Percentiles rank a stretch among this genome's conserved stretches.
Conservation (phyloP, 2,113 vertebrate genomes). For the Pygoscelis adeliae region DNA sequence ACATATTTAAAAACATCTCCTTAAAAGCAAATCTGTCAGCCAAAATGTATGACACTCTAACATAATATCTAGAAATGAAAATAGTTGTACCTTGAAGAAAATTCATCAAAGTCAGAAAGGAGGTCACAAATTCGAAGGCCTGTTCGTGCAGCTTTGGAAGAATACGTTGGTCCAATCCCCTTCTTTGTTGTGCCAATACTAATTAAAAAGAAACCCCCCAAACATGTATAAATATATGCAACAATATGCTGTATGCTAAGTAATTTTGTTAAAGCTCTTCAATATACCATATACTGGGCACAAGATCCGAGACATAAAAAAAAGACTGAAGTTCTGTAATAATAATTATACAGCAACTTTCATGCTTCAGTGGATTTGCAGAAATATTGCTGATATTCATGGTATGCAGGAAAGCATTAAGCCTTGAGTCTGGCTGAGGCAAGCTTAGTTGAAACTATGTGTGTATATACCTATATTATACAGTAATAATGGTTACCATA, state of each 20-base stretch:
- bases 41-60: neutral
- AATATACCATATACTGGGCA: neutral
- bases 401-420: neutral
- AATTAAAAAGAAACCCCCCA: neutral
- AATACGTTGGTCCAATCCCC: constrained; percentile 95
- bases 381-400: neutral
- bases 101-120: constrained; percentile 92
- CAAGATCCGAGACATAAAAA: neutral
- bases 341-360: neutral
- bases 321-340: neutral
- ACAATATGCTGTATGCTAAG: neutral
- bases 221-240: neutral
- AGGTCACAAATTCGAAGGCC: constrained; percentile 95
- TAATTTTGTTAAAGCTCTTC: neutral
- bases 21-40: neutral
- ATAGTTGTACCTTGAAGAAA: constrained; percentile 83
- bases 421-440: neutral
- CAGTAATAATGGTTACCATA: neutral
- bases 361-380: neutral
- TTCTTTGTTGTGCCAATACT: constrained; percentile 98
- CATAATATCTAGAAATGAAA: neutral
- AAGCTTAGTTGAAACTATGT: neutral
- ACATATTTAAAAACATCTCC: neutral
- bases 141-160: constrained; percentile 93
- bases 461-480: neutral